Evolutionary conservation across 2,113 vertebrate species (phyloP).

Genomic region (Zapus hudsonius): DNA sequence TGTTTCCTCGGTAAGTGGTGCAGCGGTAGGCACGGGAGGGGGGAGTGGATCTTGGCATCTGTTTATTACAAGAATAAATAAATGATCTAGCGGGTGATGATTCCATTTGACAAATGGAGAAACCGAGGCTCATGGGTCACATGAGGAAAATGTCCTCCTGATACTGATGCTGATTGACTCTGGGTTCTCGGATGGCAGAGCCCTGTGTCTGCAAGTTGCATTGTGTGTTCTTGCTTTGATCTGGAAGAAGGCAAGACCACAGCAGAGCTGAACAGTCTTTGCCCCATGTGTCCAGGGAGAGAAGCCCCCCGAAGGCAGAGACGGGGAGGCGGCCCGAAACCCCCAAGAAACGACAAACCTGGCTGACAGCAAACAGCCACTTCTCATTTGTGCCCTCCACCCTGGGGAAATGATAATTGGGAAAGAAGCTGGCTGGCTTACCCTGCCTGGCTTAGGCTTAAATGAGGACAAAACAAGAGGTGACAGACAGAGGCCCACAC

Average conservation of each 20-base stretch:
- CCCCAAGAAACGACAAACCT: fast-evolving
- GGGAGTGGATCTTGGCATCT: not conserved
- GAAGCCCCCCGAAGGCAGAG: not conserved
- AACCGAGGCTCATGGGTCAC: not conserved
- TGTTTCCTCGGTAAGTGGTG: too few relatives aligned
- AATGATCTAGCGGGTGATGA: not conserved
- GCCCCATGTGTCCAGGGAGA: not conserved
- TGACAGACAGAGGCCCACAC: slow-evolving; percentile 52
- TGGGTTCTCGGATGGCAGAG: not conserved
- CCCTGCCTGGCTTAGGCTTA: not conserved
- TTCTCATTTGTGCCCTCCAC: not conserved
- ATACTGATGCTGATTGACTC: not conserved
- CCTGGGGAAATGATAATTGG: slow-evolving; percentile 8
- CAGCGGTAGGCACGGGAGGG: not conserved
- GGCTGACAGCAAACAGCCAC: not conserved
- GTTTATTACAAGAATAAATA: not conserved
- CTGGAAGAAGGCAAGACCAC: not conserved
- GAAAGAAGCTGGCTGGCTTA: not conserved
- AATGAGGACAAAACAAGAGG: slow-evolving; percentile 48
- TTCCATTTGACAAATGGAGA: not conserved
- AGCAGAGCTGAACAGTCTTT: not conserved
- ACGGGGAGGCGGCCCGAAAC: not conserved
- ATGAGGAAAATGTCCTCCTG: not conserved
- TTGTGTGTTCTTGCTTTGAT: not conserved
- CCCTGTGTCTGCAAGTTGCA: not conserved